Evolutionary conservation across 2,113 vertebrate species (phyloP), one percentile per base, ranked within the genome.

Genomic region (Gallinago paraguaiae): DNA sequence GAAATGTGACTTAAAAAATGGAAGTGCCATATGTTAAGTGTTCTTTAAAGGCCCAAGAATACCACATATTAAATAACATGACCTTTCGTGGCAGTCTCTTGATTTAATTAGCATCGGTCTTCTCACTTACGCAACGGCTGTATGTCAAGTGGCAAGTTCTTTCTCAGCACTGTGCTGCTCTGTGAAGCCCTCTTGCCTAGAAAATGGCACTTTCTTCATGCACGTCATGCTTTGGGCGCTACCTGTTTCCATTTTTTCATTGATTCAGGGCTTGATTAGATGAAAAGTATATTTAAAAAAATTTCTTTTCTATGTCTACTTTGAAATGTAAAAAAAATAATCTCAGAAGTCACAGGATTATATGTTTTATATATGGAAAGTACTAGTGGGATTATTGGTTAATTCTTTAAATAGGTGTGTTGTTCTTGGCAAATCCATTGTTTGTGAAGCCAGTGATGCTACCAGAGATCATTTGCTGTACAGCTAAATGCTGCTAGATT

Each of bases 151-250:
- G 79, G 59, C 54, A 63, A 59, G 35, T 81, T 94, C 63, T 76
- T 54, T 65, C 86, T 69, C 6, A 7, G 54, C 37, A 4, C 2
- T 1, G 15, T 2, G 14, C 50, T 88, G 41, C 51, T 74, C 17
- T 9, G 20, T 1, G 2, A 83, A 86, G 39, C 16, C 19, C 17
- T 85, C 50, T 57, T 88, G 50, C 31, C 46, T 74, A 17, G 59
- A n/a, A 70, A 63, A 3, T 16, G 33, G 18, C 28, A 30, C 28
- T 69, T 17, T 17, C 8, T 86, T 61, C 0, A 4, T 48, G 37
- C 3, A 2, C 0, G 0, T 46, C 6, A 1, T 81, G n/a, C 39
- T 81, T 68, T 67, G 64, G 13, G 17, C 0, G 0, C 70, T 88
- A 31, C 22, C 23, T 28, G 0, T 31, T 80, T 85, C 37, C 10